phyloP scores from a whole-genome alignment of 2,797 vertebrate genomes.

The Kryptopterus vitreolus region DNA sequence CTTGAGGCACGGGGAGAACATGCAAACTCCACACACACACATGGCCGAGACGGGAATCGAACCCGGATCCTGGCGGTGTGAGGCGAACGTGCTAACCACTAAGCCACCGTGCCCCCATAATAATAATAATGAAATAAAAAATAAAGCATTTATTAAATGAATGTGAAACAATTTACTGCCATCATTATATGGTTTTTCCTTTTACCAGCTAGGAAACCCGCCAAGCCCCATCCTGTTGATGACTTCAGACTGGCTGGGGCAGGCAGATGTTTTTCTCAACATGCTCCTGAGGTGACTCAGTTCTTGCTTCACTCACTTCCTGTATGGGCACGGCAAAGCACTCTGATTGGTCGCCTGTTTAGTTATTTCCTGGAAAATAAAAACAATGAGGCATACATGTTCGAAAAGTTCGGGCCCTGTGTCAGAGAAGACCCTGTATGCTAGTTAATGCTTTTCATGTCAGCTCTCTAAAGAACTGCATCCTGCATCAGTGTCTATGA shows the following conservation, averaged over 20 bases:
- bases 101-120: too few species aligned
- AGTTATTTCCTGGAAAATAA: slow-evolving; percentile 70
- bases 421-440: neutral
- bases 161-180: slow-evolving; percentile 7
- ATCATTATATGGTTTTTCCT: neutral
- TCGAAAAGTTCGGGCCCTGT: slow-evolving; percentile 34
- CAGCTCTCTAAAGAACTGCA: neutral
- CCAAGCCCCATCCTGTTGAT: neutral
- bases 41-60: too few species aligned
- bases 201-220: neutral
- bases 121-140: neutral
- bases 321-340: slow-evolving; percentile 62
- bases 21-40: too few species aligned
- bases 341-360: slow-evolving; percentile 65
- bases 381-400: slow-evolving; percentile 39
- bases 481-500: neutral
- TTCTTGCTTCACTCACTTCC: slow-evolving; percentile 63
- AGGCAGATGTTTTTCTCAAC: slow-evolving; percentile 13
- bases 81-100: too few species aligned
- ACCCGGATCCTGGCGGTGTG: too few species aligned
- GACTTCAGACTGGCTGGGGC: neutral
- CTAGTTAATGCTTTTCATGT: neutral
- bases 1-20: too few species aligned
- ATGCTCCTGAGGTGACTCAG: neutral
- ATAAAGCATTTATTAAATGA: neutral